Conservation (phyloP, 2,797 vertebrate genomes). For the Selene dorsalis region DNA sequence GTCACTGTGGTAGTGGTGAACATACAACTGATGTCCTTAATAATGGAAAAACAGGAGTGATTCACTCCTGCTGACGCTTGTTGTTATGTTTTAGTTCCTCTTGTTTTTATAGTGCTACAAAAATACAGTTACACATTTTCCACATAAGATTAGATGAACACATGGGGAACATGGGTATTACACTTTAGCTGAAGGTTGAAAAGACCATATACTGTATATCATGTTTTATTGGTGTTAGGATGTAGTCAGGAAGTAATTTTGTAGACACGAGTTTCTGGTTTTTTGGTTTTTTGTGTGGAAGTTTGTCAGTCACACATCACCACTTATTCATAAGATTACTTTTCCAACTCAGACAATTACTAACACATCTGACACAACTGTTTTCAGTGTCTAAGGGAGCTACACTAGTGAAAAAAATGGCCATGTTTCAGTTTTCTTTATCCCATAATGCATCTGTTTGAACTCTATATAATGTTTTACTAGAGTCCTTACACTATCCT, state of each 20-base stretch:
- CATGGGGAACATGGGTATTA: no score
- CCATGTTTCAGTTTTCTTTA: not conserved
- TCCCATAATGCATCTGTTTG: not conserved
- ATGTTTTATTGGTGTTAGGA: no score
- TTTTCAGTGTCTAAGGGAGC: not conserved
- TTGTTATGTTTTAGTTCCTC: no score
- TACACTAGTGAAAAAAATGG: not conserved
- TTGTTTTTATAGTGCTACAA: no score
- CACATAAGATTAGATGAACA: no score
- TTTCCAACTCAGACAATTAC: not conserved
- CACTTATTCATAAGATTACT: not conserved
- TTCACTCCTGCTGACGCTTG: slow-evolving; percentile 11
- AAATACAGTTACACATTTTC: no score
- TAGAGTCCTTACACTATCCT: not conserved
- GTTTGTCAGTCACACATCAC: not conserved
- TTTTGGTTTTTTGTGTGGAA: not conserved
- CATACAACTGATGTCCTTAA: slow-evolving; percentile 2
- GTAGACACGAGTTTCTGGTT: no score
- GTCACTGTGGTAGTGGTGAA: slow-evolving; percentile 29
- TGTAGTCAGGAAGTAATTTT: no score
- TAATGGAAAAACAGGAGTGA: slow-evolving; percentile 17
- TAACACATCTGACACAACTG: slow-evolving; percentile 9
- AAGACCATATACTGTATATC: no score
- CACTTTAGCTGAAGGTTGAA: no score
- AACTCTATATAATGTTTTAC: not conserved